phyloP scores from a whole-genome alignment of 2,888 invertebrate species.

The Macrosiphum euphorbiae region DNA sequence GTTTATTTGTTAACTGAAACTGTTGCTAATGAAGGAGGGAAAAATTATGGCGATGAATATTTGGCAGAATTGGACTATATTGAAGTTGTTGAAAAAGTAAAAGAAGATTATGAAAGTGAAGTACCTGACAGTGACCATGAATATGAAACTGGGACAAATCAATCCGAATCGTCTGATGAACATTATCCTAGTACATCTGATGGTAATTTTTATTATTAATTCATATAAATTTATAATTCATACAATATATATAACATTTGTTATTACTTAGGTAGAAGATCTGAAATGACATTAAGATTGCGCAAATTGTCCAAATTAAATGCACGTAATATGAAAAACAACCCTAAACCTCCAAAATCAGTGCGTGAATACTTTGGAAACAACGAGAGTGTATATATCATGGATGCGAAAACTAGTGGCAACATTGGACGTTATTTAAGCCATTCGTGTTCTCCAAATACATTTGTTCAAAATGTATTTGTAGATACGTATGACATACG shows the following conservation, averaged over 20 bases:
- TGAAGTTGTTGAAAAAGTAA: slow-evolving; percentile 88
- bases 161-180: slow-evolving; percentile 11
- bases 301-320: slow-evolving; percentile 25
- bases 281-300: not conserved
- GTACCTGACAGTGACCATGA: slow-evolving; percentile 66
- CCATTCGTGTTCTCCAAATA: slow-evolving; percentile 94
- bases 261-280: slow-evolving; percentile 44
- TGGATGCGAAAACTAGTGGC: slow-evolving; percentile 97
- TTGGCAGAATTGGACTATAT: slow-evolving; percentile 97
- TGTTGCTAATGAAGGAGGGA: slow-evolving; percentile 84
- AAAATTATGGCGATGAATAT: slow-evolving; percentile 95
- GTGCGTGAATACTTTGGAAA: slow-evolving; percentile 76
- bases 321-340: slow-evolving; percentile 11
- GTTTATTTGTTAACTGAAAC: slow-evolving; percentile 93
- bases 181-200: not conserved
- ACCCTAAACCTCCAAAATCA: slow-evolving; percentile 21
- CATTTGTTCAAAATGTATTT: slow-evolving; percentile 98
- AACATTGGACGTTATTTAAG: slow-evolving; percentile 97
- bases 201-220: slow-evolving; percentile 4
- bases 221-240: not conserved
- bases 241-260: not conserved
- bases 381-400: slow-evolving; percentile 89
- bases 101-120: slow-evolving; percentile 76
- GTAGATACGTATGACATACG: slow-evolving; percentile 98
- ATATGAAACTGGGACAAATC: not conserved